Conservation (phyloP, 2,888 invertebrate species). For the Melinaea marsaeus region DNA sequence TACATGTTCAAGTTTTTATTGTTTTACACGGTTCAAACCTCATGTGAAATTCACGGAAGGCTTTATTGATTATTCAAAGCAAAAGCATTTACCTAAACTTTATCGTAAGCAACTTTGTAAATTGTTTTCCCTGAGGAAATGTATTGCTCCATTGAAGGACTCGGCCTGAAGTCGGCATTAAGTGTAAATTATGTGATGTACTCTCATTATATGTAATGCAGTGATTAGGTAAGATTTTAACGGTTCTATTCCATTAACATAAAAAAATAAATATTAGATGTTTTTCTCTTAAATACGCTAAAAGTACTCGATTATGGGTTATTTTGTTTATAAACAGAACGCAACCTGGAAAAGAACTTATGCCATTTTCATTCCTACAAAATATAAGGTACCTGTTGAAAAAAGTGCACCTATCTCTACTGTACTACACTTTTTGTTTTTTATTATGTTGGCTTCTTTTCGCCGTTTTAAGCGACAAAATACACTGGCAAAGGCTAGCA, state of each 20-base stretch:
- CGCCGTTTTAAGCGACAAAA: no score
- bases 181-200: background rate
- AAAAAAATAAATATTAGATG: background rate
- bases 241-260: background rate
- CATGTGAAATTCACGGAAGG: constrained; percentile 20
- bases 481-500: no score
- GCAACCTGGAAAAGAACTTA: no score
- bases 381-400: no score
- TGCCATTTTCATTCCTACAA: no score
- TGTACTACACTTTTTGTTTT: no score
- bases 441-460: no score
- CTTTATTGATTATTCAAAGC: constrained; percentile 26
- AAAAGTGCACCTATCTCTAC: no score
- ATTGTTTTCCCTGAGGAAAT: constrained; percentile 27
- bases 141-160: constrained; percentile 23
- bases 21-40: constrained; percentile 10
- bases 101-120: constrained; percentile 27
- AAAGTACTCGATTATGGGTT: no score
- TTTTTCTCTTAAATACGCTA: no score
- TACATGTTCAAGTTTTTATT: constrained; percentile 7
- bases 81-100: constrained; percentile 29
- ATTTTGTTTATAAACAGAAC: no score
- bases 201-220: background rate
- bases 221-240: background rate
- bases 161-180: constrained; percentile 4